Conservation (phyloP, 2,113 vertebrate genomes). For the Pampusana beccarii region DNA sequence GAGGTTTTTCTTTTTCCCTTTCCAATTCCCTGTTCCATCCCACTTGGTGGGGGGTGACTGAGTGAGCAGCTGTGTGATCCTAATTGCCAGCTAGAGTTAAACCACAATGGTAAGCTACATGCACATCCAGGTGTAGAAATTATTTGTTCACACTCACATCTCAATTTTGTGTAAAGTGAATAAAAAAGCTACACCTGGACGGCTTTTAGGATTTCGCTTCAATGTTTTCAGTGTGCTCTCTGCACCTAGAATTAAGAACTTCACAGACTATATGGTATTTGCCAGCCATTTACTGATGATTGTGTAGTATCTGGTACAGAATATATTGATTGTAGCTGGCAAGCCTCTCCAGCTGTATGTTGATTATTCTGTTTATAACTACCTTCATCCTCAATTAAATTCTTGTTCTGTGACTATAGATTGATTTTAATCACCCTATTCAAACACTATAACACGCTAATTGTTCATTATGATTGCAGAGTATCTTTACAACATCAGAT, state of each 20-base stretch:
- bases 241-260: not conserved
- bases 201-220: not conserved
- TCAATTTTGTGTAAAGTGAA: not conserved
- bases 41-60: too few relatives aligned
- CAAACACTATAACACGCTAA: not conserved
- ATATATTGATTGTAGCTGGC: not conserved
- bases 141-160: not conserved
- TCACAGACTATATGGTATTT: not conserved
- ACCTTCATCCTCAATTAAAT: not conserved
- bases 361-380: not conserved
- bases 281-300: not conserved
- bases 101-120: not conserved
- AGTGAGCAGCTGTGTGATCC: too few relatives aligned
- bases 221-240: not conserved
- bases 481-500: not conserved
- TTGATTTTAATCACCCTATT: slow-evolving; percentile 46
- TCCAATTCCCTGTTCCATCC: too few relatives aligned
- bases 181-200: not conserved
- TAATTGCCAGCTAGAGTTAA: too few relatives aligned
- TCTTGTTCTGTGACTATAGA: not conserved
- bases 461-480: not conserved
- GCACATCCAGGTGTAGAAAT: not conserved
- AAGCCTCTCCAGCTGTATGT: not conserved
- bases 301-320: not conserved
- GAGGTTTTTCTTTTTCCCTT: too few relatives aligned